These are phyloP conservation scores for Haliclona indistincta DNA, from an alignment of 37 sponge, comb jelly and placozoan species.

Conservation along the genomic window DNA sequence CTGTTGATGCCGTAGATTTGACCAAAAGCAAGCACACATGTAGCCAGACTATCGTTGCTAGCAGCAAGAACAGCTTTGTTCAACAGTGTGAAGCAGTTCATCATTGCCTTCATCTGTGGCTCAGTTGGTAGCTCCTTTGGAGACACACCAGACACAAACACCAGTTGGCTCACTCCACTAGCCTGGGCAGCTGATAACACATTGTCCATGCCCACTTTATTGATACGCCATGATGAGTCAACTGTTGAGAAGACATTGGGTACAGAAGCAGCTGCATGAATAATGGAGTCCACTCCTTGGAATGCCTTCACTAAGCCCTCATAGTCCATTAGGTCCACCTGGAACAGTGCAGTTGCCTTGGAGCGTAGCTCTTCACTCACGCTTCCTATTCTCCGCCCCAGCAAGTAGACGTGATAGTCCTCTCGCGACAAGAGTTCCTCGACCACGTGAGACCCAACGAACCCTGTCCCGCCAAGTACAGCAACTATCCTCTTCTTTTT, in stretches of 20 bases:
- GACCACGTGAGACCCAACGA: conserved; percentile 70
- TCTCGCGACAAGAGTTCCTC: conserved; percentile 43
- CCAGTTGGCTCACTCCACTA: conserved; percentile 58
- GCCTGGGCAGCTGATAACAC: conserved; percentile 39
- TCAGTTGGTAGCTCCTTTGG: not conserved
- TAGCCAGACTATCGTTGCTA: conserved; percentile 35
- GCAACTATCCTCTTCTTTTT: conserved; percentile 56
- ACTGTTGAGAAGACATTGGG: conserved; percentile 50
- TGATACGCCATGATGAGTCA: conserved; percentile 48
- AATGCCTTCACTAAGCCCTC: conserved; percentile 59
- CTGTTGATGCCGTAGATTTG: conserved; percentile 55
- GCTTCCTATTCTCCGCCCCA: conserved; percentile 59
- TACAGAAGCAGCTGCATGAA: conserved; percentile 42
- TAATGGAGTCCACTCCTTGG: conserved; percentile 66
- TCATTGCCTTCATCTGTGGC: conserved; percentile 15
- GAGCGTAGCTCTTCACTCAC: conserved; percentile 3
- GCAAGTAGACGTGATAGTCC: conserved; percentile 57
- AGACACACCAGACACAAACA: conserved; percentile 30
- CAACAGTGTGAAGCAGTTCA: conserved; percentile 1
- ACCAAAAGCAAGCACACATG: conserved; percentile 48
- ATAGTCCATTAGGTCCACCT: conserved; percentile 69
- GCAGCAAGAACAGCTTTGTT: conserved; percentile 26
- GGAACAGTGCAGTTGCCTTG: conserved; percentile 59
- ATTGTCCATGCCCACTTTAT: conserved; percentile 32
- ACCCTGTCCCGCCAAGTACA: conserved; percentile 72